Percentiles rank a stretch among this genome's conserved stretches.
phyloP scores from a whole-genome alignment of 1,140 invertebrate genomes.

The Galendromus occidentalis region DNA sequence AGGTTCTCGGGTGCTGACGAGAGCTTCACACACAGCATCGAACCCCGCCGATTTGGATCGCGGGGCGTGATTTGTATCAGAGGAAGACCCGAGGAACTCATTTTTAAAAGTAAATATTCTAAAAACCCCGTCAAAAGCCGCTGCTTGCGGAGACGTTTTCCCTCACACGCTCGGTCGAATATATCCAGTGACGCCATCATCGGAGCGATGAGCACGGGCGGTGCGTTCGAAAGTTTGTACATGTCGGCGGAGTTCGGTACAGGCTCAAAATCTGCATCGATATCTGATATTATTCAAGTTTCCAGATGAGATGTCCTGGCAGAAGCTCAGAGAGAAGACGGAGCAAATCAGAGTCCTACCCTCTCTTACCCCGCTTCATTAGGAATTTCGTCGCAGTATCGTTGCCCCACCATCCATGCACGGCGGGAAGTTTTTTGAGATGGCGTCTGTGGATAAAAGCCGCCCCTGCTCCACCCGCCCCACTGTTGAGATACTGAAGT shows the following conservation, averaged over 20 bases:
- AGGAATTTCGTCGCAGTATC: conserved; percentile 21
- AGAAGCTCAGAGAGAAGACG: no score
- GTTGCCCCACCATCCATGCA: conserved; percentile 30
- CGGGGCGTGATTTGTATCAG: conserved; percentile 30
- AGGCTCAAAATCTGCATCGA: conserved; percentile 29
- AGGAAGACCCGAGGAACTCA: background rate
- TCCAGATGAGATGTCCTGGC: no score
- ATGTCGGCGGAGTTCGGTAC: conserved; percentile 28
- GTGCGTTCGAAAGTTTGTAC: conserved; percentile 37
- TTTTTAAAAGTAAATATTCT: background rate
- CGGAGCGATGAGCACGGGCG: conserved; percentile 32
- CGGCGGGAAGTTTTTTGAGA: conserved; percentile 23
- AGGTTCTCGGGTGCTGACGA: conserved; percentile 28
- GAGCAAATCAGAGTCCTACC: no score
- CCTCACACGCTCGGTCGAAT: background rate
- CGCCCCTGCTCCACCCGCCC: conserved; percentile 36
- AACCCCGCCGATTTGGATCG: conserved; percentile 33
- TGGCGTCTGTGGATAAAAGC: conserved; percentile 33
- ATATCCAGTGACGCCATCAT: conserved; percentile 26
- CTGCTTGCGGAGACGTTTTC: background rate
- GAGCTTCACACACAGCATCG: conserved; percentile 34
- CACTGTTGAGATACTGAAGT: conserved; percentile 36
- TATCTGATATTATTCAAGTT: no score
- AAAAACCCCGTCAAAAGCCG: background rate
- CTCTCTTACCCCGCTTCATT: conserved; percentile 19